phyloP scores from a whole-genome alignment of 2,113 vertebrate species.

The Elaphurus davidianus region DNA sequence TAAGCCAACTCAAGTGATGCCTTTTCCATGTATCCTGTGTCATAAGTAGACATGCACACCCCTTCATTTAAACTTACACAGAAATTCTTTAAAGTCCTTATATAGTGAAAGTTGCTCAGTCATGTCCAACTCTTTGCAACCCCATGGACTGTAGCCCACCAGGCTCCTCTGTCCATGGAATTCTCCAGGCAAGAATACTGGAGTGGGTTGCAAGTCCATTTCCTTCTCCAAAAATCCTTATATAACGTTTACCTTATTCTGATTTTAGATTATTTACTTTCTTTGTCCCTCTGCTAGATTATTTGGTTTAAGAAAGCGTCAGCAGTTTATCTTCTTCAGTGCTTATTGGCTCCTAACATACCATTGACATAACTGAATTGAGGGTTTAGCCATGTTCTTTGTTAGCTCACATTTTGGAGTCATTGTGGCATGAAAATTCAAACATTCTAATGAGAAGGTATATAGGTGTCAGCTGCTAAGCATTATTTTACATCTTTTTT shows the following conservation, averaged over 20 bases:
- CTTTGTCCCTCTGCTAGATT: neutral
- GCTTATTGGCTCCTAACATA: neutral
- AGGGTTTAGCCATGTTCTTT: neutral
- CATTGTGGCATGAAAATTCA: slow-evolving; percentile 32
- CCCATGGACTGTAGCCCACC: neutral
- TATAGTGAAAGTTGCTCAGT: neutral
- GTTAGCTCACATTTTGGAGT: neutral
- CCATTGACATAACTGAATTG: neutral
- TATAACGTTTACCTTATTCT: neutral
- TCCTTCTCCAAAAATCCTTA: neutral
- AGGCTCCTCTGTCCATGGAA: neutral
- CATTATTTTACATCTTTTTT: neutral
- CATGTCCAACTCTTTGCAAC: neutral
- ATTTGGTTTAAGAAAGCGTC: slow-evolving; percentile 6
- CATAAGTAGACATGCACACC: neutral
- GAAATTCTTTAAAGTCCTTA: neutral
- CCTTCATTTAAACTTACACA: neutral
- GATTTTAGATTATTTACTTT: neutral
- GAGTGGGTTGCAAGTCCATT: neutral
- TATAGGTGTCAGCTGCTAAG: neutral
- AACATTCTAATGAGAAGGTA: neutral
- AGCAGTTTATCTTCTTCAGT: neutral
- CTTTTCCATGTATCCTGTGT: neutral
- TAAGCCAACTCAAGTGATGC: neutral
- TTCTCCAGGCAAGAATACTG: neutral